Evolutionary conservation across 2,113 vertebrate species (phyloP).

Genomic region (Triplophysa rosa): DNA sequence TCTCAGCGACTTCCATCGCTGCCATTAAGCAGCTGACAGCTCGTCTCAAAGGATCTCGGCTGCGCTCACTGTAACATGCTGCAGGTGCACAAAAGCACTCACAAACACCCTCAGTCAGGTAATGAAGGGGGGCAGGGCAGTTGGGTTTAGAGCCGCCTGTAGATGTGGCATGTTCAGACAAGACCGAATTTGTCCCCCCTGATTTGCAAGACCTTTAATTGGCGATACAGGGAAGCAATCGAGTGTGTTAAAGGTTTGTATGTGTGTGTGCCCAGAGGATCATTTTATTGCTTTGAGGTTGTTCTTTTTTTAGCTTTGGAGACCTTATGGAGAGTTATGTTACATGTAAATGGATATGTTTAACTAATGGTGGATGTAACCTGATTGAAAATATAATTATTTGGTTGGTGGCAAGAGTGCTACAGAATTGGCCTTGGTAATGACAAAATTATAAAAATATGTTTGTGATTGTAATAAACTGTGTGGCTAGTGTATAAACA

Average conservation of each 20-base stretch:
- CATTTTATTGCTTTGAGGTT: background rate
- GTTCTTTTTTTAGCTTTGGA: no score
- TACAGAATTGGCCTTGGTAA: no score
- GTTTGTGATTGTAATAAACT: no score
- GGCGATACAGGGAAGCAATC: background rate
- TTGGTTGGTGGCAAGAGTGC: no score
- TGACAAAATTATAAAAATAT: no score
- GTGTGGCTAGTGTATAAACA: no score
- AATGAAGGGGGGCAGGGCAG: background rate
- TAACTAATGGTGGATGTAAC: no score
- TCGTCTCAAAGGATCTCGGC: slow-evolving; percentile 11
- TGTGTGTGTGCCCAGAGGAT: slow-evolving; percentile 1
- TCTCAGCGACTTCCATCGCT: slow-evolving; percentile 25
- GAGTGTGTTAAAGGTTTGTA: background rate
- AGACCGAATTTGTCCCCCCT: background rate
- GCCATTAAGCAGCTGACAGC: slow-evolving; percentile 28
- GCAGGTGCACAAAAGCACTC: background rate
- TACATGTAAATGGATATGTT: no score
- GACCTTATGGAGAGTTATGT: no score
- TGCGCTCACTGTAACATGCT: background rate
- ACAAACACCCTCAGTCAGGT: background rate
- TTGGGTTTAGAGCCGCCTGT: background rate
- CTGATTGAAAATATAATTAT: no score
- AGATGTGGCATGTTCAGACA: slow-evolving; percentile 31
- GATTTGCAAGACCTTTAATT: slow-evolving; percentile 30